phyloP scores from a whole-genome alignment of 2,113 vertebrate species.

The Phaethornis superciliosus region DNA sequence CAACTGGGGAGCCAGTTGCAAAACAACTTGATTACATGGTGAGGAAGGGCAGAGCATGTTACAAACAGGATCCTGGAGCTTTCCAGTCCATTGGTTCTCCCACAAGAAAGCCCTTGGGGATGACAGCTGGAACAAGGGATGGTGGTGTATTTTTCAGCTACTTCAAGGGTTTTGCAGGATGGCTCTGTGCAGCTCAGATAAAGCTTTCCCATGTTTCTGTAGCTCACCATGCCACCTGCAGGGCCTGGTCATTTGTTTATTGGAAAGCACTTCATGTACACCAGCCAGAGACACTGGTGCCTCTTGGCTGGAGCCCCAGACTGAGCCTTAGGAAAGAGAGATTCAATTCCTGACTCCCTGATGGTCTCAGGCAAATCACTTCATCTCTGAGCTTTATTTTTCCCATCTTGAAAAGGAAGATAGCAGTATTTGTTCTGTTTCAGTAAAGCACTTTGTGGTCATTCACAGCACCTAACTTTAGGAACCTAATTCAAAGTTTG shows the following conservation, averaged over 20 bases:
- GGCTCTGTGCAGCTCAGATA: neutral
- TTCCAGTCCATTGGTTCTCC: neutral
- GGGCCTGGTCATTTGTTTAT: neutral
- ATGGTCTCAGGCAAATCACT: neutral
- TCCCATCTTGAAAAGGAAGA: constrained; percentile 24
- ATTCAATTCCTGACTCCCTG: neutral
- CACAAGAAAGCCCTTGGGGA: neutral
- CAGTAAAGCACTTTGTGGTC: constrained; percentile 7
- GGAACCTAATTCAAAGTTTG: constrained; percentile 26
- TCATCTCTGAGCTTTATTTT: constrained; percentile 22
- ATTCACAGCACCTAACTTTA: constrained; percentile 1
- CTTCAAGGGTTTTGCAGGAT: neutral
- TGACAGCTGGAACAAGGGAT: neutral
- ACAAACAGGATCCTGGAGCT: neutral
- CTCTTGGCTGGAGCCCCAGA: constrained; percentile 27
- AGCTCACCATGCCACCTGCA: neutral
- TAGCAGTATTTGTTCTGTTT: neutral
- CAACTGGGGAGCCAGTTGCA: neutral
- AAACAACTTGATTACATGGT: neutral
- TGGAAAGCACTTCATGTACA: constrained; percentile 18
- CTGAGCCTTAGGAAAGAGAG: neutral
- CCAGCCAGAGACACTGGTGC: neutral
- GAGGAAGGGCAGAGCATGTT: neutral
- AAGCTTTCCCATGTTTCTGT: neutral
- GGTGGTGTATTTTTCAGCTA: neutral